These are phyloP conservation scores for Phrynosoma blainvillii DNA, from an alignment of 2,113 vertebrate species.

Conservation along the genomic window DNA sequence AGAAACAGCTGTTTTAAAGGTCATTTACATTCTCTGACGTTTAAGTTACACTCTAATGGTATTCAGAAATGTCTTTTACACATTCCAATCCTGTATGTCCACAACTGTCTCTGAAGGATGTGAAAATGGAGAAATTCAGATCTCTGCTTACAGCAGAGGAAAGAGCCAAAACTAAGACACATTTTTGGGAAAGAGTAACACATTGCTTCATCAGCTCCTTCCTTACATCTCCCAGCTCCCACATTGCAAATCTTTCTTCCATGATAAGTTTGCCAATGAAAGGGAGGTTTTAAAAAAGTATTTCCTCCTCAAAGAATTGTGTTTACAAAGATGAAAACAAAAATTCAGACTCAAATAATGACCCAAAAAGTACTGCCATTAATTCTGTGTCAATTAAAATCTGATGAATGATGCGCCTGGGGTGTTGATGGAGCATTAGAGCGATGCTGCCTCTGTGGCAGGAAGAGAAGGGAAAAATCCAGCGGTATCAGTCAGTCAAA, in stretches of 20 bases:
- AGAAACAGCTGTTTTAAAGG: slow-evolving; percentile 71
- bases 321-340: slow-evolving; percentile 64
- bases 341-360: slow-evolving; percentile 69
- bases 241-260: slow-evolving; percentile 76
- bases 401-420: slow-evolving; percentile 62
- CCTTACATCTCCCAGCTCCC: slow-evolving; percentile 71
- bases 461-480: slow-evolving; percentile 76
- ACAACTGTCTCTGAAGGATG: slow-evolving; percentile 70
- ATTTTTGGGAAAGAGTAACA: slow-evolving; percentile 73
- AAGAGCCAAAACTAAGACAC: slow-evolving; percentile 80
- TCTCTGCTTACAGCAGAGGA: slow-evolving; percentile 75
- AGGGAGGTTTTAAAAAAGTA: slow-evolving; percentile 62
- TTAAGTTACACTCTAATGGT: slow-evolving; percentile 73
- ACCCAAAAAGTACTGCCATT: slow-evolving; percentile 76
- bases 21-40: slow-evolving; percentile 78
- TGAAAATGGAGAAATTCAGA: slow-evolving; percentile 73
- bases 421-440: slow-evolving; percentile 57
- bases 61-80: slow-evolving; percentile 75
- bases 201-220: slow-evolving; percentile 75
- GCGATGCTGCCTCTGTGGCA: slow-evolving; percentile 73
- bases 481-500: slow-evolving; percentile 78
- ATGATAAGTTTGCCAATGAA: slow-evolving; percentile 74
- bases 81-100: slow-evolving; percentile 71
- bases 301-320: slow-evolving; percentile 70
- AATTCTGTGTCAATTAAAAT: slow-evolving; percentile 62